Base-by-base conservation (phyloP, 2,797 vertebrate species). In the Protosalanx chinensis region DNA sequence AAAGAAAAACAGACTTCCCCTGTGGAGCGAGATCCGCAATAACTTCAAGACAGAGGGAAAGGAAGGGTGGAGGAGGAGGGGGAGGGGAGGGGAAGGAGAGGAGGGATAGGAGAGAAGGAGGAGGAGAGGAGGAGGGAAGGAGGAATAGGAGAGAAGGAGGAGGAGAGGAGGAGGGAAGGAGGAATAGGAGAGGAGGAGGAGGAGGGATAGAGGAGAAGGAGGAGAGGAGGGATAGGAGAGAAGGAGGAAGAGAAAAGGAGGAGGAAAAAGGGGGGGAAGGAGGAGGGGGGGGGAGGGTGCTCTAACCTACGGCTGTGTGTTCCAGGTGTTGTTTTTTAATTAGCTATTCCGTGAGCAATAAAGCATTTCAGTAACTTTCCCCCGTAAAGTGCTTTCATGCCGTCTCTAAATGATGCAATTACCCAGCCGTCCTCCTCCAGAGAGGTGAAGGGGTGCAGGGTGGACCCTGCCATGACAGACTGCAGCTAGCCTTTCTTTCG, bases 311-410 rank as follows among this genome's bases (percentile, higher is more conserved):
- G 12, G 58, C 58, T 80, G 81, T 71, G 81, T 32, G 81, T 86
- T 90, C 90, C 91, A 93, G 92, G 91, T 93, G 91, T 89, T 91
- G 87, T 82, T 78, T 89, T 92, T 91, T 93, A 93, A 93, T 92
- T 93, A 91, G 88, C 89, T 89, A 86, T 93, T 92, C 88, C 68
- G 73, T 16, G 66, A 84, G 85, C 90, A 90, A 89, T 93, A 92
- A 92, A 93, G 85, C 86, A 88, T 91, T 91, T 90, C 80, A 83
- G 85, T 87, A 87, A 79, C 83, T 78, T 85, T 84, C 63, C 75
- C 85, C 86, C 86, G 88, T 92, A 91, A 93, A 92, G 83, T 78
- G 85, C 87, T 91, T 91, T 90, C 88, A 91, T 90, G 89, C 86
- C 83, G 77, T 86, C 87, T 91, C 87, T 85, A 92, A 92, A 92